These are phyloP conservation scores for Martes martes DNA, from an alignment of 2,113 vertebrate species.

Conservation along the genomic window DNA sequence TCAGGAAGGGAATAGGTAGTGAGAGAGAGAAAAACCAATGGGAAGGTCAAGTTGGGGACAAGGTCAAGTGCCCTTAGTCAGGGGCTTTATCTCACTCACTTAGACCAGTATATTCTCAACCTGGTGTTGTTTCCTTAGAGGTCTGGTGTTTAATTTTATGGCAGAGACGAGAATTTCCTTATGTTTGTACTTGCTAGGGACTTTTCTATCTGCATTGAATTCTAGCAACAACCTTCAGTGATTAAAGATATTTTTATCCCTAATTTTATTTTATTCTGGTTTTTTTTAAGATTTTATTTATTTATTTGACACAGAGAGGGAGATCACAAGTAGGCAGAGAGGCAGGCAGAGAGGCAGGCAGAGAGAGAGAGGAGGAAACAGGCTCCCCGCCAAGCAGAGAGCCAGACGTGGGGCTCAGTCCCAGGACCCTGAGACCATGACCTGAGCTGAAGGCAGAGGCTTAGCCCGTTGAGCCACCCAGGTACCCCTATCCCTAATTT, in stretches of 20 bases:
- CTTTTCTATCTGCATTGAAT: conserved; percentile 33
- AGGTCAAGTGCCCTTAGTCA: neutral
- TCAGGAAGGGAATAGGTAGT: neutral
- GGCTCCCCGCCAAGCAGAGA: too few relatives aligned
- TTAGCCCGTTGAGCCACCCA: too few relatives aligned
- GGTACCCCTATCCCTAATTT: neutral
- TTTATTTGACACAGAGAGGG: too few relatives aligned
- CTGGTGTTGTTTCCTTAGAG: neutral
- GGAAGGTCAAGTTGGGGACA: neutral
- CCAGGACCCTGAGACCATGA: too few relatives aligned
- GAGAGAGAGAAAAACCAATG: too few relatives aligned
- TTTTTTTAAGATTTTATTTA: too few relatives aligned
- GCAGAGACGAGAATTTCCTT: neutral
- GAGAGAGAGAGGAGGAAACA: too few relatives aligned
- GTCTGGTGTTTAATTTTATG: neutral
- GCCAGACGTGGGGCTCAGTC: too few relatives aligned
- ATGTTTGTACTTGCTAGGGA: neutral
- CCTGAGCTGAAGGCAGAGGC: too few relatives aligned
- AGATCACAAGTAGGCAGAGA: too few relatives aligned
- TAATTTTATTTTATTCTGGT: neutral
- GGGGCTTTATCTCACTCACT: neutral
- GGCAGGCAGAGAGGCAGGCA: too few relatives aligned
- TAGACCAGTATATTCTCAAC: neutral
- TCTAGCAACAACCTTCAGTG: neutral
- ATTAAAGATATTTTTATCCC: neutral